phyloP scores from a whole-genome alignment of 1,140 invertebrate genomes.

The Ooceraea biroi region DNA sequence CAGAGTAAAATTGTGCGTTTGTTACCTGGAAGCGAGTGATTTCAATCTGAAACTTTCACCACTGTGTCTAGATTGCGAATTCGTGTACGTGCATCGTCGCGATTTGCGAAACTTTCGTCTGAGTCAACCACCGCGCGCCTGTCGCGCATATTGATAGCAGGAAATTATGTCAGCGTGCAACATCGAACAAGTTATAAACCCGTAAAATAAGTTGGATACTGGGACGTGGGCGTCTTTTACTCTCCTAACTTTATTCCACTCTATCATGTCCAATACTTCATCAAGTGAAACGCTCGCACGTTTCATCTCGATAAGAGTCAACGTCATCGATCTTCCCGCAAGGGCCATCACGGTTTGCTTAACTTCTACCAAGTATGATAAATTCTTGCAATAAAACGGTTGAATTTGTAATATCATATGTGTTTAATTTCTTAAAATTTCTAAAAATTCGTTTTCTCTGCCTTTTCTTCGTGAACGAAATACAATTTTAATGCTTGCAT shows the following conservation, averaged over 20 bases:
- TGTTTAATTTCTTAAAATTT: no score
- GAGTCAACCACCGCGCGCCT: background rate
- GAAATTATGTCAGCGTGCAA: constrained; percentile 11
- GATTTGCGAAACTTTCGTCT: constrained; percentile 15
- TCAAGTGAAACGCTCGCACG: background rate
- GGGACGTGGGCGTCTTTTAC: background rate
- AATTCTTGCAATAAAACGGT: background rate
- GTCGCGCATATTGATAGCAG: constrained; percentile 32
- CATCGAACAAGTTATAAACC: constrained; percentile 21
- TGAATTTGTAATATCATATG: no score
- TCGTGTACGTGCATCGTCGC: background rate
- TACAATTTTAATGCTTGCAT: background rate
- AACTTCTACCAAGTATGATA: background rate
- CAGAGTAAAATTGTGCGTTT: background rate
- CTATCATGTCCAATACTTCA: background rate
- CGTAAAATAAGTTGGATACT: constrained; percentile 13
- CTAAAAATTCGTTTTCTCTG: background rate
- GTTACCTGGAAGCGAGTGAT: background rate
- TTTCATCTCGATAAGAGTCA: background rate
- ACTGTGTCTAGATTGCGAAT: background rate
- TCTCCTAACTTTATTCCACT: background rate
- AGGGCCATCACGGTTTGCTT: constrained; percentile 6
- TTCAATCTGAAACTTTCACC: background rate
- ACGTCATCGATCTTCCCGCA: background rate
- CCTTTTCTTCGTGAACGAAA: background rate